phyloP scores from a whole-genome alignment of 2,797 vertebrate genomes.

The Epinephelus malabaricus region DNA sequence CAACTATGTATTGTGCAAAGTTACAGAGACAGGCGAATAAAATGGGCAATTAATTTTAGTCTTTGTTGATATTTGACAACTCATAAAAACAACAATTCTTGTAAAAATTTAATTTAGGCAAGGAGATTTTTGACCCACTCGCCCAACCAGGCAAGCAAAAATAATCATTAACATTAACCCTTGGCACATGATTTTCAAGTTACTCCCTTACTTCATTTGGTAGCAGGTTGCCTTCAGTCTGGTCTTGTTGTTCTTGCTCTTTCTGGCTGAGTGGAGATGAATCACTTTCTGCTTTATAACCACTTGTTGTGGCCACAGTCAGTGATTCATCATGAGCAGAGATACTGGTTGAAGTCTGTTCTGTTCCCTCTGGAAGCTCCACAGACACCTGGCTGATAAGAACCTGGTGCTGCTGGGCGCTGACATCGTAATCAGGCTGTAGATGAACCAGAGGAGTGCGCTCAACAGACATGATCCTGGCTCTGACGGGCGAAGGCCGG shows the following conservation, averaged over 20 bases:
- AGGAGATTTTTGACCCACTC: no score
- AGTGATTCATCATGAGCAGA: conserved; percentile 32
- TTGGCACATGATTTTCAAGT: neutral
- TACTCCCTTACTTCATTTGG: conserved; percentile 64
- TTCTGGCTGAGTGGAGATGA: conserved; percentile 45
- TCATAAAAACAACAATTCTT: no score
- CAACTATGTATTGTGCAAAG: no score
- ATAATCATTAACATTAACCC: no score
- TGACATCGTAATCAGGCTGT: conserved; percentile 33
- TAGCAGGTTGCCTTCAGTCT: conserved; percentile 35
- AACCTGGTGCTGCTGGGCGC: conserved; percentile 47
- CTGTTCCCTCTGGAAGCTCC: conserved; percentile 41
- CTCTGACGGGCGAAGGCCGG: conserved; percentile 72
- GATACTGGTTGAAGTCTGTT: conserved; percentile 14
- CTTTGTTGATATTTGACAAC: no score
- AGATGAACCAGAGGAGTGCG: conserved; percentile 62
- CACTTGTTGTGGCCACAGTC: conserved; percentile 28
- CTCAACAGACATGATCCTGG: conserved; percentile 53
- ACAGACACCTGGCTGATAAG: conserved; percentile 42
- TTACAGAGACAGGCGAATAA: no score
- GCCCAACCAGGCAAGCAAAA: no score
- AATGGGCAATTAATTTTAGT: no score
- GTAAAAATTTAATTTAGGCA: no score
- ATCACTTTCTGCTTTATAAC: conserved; percentile 27
- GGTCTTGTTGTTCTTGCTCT: conserved; percentile 53